These are phyloP conservation scores for Thyatira batis DNA, from an alignment of 2,888 invertebrate genomes.

Conservation along the genomic window DNA sequence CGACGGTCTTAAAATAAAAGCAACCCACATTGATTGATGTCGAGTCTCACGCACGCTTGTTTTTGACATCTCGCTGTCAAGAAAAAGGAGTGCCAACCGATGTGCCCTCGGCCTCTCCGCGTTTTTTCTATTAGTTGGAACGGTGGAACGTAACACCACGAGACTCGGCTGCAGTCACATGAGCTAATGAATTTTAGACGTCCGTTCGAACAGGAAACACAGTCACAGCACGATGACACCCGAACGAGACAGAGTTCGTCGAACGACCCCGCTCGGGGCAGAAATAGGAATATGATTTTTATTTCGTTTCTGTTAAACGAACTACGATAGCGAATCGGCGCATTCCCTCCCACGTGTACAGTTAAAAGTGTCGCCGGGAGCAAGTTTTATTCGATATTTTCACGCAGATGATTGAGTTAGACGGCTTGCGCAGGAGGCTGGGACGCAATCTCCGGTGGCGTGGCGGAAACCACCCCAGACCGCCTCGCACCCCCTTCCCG, in stretches of 20 bases:
- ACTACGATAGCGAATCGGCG: slow-evolving; percentile 43
- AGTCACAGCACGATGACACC: slow-evolving; percentile 43
- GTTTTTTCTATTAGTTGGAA: slow-evolving; percentile 58
- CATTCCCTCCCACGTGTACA: slow-evolving; percentile 47
- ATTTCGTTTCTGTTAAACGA: slow-evolving; percentile 40
- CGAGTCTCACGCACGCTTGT: slow-evolving; percentile 65
- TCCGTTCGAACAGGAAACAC: slow-evolving; percentile 58
- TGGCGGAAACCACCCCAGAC: slow-evolving; percentile 47
- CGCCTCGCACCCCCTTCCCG: slow-evolving; percentile 18
- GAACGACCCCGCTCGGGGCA: slow-evolving; percentile 29
- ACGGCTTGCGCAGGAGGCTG: slow-evolving; percentile 71
- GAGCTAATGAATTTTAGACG: slow-evolving; percentile 58
- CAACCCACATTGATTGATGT: slow-evolving; percentile 74
- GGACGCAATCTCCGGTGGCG: slow-evolving; percentile 76
- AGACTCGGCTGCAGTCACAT: slow-evolving; percentile 44
- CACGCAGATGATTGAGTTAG: slow-evolving; percentile 77
- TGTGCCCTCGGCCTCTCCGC: slow-evolving; percentile 40
- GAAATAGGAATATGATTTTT: slow-evolving; percentile 46
- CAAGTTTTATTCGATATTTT: slow-evolving; percentile 74
- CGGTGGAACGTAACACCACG: slow-evolving; percentile 40
- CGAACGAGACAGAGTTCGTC: slow-evolving; percentile 32
- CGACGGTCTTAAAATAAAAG: slow-evolving; percentile 64
- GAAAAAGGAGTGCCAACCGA: slow-evolving; percentile 67
- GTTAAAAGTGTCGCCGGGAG: slow-evolving; percentile 60
- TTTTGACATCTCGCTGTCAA: slow-evolving; percentile 70